phyloP scores from a whole-genome alignment of 37 sponge, comb jelly and placozoan genomes.

The Axinella damicornis region DNA sequence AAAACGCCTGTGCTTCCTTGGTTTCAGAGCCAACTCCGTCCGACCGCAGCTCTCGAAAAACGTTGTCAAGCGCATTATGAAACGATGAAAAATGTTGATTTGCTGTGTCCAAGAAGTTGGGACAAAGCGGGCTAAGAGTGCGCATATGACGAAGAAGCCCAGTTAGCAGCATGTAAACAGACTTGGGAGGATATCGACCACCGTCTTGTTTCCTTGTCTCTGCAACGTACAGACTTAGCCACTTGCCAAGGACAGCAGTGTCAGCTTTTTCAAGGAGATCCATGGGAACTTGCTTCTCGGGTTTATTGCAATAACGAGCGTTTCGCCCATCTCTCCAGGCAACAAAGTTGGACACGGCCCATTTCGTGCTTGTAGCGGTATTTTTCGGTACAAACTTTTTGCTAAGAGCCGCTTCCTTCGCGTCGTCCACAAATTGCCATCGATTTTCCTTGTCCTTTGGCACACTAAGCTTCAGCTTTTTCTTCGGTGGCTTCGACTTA shows the following conservation, averaged over 20 bases:
- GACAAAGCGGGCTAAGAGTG: neutral
- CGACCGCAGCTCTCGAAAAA: slow-evolving; percentile 8
- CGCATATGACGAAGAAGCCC: slow-evolving; percentile 13
- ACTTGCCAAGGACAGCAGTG: neutral
- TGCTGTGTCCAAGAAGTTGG: neutral
- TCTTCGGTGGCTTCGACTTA: neutral
- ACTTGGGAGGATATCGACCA: neutral
- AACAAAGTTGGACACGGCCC: slow-evolving; percentile 30
- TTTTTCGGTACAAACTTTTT: slow-evolving; percentile 25
- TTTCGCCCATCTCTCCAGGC: slow-evolving; percentile 16
- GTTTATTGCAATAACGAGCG: neutral
- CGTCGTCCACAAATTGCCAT: neutral
- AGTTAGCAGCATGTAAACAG: slow-evolving; percentile 1
- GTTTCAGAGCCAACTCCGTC: slow-evolving; percentile 25
- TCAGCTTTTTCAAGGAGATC: slow-evolving; percentile 3
- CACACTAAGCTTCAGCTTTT: neutral
- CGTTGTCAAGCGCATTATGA: slow-evolving; percentile 10
- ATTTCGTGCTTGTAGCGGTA: slow-evolving; percentile 24
- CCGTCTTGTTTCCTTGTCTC: slow-evolving; percentile 28
- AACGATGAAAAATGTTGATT: neutral
- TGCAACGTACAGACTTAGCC: slow-evolving; percentile 19
- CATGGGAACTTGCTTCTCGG: slow-evolving; percentile 1
- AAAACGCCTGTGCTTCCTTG: slow-evolving; percentile 10
- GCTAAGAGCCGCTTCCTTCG: neutral
- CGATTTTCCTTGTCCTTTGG: neutral